Base-by-base conservation (phyloP, 2,888 invertebrate species). In the Acleris cristana region DNA sequence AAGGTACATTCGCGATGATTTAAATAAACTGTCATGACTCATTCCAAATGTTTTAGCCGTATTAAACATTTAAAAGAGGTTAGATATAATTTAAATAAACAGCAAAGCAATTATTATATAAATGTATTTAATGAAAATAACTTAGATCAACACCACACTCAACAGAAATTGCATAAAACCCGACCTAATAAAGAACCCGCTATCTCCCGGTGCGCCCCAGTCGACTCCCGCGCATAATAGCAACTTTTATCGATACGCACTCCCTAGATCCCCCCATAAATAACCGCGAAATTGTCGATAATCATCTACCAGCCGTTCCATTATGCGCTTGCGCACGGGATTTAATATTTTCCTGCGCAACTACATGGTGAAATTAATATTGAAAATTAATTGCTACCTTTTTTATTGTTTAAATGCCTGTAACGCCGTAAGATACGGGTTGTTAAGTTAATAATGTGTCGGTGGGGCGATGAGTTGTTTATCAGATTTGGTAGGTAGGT, bases 201-300 rank as follows among this genome's bases (percentile, higher is more conserved):
- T 18, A 48, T 58, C 63, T 40, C 67, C 44, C 53, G 7, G 67
- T 67, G 63, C 75, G 69, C 66, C 66, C 60, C 51, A 77, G 59
- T 64, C 65, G 51, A 49, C 69, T 55, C 70, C 61, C 64, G 68
- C 69, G 71, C 73, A 83, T 89, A 89, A 89, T 88, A 84, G 85
- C 85, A 74, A 82, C 79, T 81, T 85, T 84, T 86, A 87, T 85
- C 85, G 80, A 72, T 83, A 85, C 87, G 81, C 82, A 66, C 66
- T 66, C 66, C 56, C 62, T 67, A 67, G 67, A 67, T 67, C 63
- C 53, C 49, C 12, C 58, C 67, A 67, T 67, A 67, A 67, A 67
- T 63, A 58, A 63, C 67, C 57, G 67, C 63, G 67, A 63, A 67
- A 67, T 67, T 62, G 67, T 62, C 67, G 67, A 67, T 67, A 67